A percentile compares a stretch with the other conserved stretches of the same genome.
phyloP scores from a whole-genome alignment of 1,140 invertebrate genomes.

The Zaprionus africanus region DNA sequence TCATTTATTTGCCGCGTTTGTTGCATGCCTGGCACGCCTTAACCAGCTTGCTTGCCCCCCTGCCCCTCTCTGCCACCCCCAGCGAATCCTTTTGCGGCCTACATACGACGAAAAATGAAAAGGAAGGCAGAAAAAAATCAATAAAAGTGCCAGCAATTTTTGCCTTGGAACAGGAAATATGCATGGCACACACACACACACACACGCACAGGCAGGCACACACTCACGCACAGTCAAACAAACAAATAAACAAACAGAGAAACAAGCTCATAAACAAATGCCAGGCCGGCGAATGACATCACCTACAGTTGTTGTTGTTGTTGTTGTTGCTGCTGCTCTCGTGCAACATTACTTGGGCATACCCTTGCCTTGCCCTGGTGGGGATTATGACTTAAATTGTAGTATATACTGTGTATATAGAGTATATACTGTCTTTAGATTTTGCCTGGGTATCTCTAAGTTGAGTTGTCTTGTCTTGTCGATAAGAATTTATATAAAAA shows the following conservation, averaged over 20 bases:
- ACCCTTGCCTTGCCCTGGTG: background rate
- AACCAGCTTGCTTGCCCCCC: background rate
- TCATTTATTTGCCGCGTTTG: constrained; percentile 27
- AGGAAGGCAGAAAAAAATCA: constrained; percentile 31
- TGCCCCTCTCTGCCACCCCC: background rate
- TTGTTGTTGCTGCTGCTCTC: background rate
- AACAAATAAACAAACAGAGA: constrained; percentile 26
- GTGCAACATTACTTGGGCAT: background rate
- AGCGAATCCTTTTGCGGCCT: constrained; percentile 44
- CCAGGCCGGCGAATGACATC: constrained; percentile 44
- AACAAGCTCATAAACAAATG: constrained; percentile 44
- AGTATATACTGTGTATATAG: no score
- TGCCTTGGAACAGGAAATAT: constrained; percentile 40
- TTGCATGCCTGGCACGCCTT: constrained; percentile 32
- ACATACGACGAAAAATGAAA: constrained; percentile 14
- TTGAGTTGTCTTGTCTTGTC: no score
- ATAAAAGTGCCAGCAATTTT: constrained; percentile 44
- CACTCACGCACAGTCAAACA: constrained; percentile 9
- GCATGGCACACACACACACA: constrained; percentile 21
- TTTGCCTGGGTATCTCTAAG: no score
- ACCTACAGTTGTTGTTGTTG: constrained; percentile 20
- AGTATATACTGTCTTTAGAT: no score
- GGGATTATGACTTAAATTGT: background rate
- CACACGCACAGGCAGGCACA: constrained; percentile 9
- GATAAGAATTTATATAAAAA: no score